A percentile compares a stretch with the other conserved stretches of the same genome.
These are phyloP conservation scores for Notoglanidium macrostoma DNA, from an alignment of 2,797 vertebrate genomes.

Conservation along the genomic window DNA sequence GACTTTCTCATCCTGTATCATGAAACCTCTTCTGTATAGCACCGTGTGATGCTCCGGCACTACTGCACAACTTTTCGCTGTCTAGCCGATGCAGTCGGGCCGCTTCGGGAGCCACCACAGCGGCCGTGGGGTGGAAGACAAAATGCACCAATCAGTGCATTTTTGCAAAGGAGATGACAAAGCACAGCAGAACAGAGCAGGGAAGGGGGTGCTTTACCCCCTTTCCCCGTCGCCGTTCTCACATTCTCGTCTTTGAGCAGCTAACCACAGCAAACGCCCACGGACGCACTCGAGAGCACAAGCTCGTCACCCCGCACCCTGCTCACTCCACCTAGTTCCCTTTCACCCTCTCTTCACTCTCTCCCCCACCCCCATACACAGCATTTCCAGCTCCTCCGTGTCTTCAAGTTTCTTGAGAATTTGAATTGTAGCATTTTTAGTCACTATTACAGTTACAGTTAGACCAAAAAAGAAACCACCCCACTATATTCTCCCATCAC, in stretches of 20 bases:
- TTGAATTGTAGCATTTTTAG: conserved; percentile 20
- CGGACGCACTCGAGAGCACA: conserved; percentile 57
- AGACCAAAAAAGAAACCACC: neutral
- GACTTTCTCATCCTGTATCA: conserved; percentile 43
- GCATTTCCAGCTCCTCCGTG: conserved; percentile 34
- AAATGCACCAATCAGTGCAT: conserved; percentile 24
- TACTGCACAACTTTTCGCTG: conserved; percentile 4
- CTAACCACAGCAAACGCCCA: conserved; percentile 66
- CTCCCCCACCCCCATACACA: conserved; percentile 40
- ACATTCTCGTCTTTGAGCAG: conserved; percentile 48
- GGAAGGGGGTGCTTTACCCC: conserved; percentile 7
- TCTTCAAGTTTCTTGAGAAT: conserved; percentile 3
- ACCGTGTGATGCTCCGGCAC: neutral
- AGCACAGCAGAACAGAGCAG: conserved; percentile 30
- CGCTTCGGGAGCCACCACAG: neutral
- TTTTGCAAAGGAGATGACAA: conserved; percentile 49
- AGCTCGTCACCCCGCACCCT: conserved; percentile 38
- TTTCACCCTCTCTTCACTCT: conserved; percentile 44
- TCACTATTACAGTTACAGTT: neutral
- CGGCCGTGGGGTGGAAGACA: neutral
- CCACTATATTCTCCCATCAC: neutral
- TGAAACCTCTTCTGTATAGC: conserved; percentile 1
- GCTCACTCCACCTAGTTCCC: conserved; percentile 31
- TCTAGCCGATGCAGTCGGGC: neutral
- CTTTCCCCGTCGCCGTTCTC: conserved; percentile 28